Conservation (phyloP, 2,888 invertebrate genomes). For the Cryptus viduatorius region DNA sequence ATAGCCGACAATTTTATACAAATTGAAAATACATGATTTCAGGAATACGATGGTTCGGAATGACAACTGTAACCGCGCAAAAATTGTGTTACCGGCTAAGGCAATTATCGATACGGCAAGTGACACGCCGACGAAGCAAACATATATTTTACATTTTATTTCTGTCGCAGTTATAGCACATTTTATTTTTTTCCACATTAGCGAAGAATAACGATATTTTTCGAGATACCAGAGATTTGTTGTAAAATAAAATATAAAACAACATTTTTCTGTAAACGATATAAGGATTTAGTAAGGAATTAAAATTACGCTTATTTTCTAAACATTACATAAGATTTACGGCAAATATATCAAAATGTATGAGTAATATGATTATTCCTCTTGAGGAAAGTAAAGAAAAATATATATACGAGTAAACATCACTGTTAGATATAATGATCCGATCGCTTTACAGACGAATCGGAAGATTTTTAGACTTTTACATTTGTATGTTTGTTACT, state of each 20-base stretch:
- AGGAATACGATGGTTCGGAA: slow-evolving; percentile 61
- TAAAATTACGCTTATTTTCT: slow-evolving; percentile 31
- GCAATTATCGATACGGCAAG: slow-evolving; percentile 57
- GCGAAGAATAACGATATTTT: neutral
- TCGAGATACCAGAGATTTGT: slow-evolving; percentile 8
- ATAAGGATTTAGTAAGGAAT: neutral
- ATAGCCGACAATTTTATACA: slow-evolving; percentile 17
- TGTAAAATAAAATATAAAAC: neutral
- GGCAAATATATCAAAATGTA: slow-evolving; percentile 6
- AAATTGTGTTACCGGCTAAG: slow-evolving; percentile 32
- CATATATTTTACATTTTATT: slow-evolving; percentile 9
- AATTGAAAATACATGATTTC: slow-evolving; percentile 60
- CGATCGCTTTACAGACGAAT: neutral
- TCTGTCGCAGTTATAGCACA: neutral
- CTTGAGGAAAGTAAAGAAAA: neutral
- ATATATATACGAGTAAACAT: neutral
- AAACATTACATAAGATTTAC: slow-evolving; percentile 12
- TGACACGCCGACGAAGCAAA: slow-evolving; percentile 29
- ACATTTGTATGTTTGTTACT: neutral
- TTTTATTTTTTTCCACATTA: slow-evolving; percentile 10
- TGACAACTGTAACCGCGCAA: slow-evolving; percentile 46
- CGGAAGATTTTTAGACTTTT: neutral
- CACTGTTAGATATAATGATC: neutral
- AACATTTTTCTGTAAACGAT: neutral
- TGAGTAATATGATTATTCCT: slow-evolving; percentile 22